phyloP scores from a whole-genome alignment of 2,888 invertebrate genomes.

The Rhagonycha lutea region DNA sequence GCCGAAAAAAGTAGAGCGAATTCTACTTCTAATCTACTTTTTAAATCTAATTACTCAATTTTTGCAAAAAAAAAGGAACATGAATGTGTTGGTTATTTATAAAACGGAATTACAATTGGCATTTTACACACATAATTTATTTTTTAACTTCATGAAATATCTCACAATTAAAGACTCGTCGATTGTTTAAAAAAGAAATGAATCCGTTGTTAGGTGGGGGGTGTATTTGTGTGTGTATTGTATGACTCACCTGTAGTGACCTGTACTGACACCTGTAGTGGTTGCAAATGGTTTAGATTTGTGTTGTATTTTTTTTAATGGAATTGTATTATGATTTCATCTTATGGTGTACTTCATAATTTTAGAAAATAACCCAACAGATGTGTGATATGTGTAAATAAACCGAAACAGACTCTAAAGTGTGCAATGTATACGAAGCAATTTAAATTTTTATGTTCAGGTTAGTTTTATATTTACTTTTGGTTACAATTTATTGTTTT shows the following conservation, averaged over 20 bases:
- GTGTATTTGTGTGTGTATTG: not conserved
- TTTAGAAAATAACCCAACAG: not conserved
- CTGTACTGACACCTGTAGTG: not conserved
- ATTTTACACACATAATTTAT: not conserved
- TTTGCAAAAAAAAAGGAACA: not conserved
- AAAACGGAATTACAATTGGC: not conserved
- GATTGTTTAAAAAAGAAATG: not conserved
- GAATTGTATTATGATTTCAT: not conserved
- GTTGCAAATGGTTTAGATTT: not conserved
- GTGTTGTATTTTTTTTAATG: not conserved
- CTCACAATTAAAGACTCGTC: not conserved
- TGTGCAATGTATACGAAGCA: not conserved
- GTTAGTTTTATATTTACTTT: not conserved
- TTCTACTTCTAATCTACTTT: no score
- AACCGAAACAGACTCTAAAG: not conserved
- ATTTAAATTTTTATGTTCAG: not conserved
- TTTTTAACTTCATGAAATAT: not conserved
- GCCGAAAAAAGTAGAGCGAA: not conserved
- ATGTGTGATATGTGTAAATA: not conserved
- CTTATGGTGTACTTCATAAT: not conserved
- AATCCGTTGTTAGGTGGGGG: not conserved
- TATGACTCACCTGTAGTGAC: slow-evolving; percentile 3
- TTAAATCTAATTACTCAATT: not conserved
- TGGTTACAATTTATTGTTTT: not conserved
- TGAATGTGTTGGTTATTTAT: not conserved